These are phyloP conservation scores for Theonella swinhoei DNA, from an alignment of 37 sponge, comb jelly and placozoan species.

Conservation along the genomic window DNA sequence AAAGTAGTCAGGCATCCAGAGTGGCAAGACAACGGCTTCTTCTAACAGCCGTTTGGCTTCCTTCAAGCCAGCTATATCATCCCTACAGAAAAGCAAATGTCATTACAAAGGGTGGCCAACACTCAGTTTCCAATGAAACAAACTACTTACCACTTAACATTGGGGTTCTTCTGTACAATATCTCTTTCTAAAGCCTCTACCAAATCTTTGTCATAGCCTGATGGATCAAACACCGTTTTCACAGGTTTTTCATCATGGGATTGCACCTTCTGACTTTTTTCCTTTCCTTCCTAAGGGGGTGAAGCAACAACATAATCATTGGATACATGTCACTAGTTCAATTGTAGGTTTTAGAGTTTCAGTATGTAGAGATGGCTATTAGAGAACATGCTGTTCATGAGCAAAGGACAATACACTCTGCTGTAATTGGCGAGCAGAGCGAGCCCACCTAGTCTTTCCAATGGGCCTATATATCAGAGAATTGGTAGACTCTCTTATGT, in stretches of 20 bases:
- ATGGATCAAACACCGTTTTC: constrained; percentile 71
- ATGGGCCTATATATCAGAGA: no score
- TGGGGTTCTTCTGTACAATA: constrained; percentile 88
- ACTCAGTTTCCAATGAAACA: background rate
- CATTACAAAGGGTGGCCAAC: no score
- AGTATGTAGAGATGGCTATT: no score
- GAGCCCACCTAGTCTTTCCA: no score
- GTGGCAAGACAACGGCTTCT: constrained; percentile 97
- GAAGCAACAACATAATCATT: no score
- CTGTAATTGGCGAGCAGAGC: no score
- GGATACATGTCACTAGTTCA: no score
- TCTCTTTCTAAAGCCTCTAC: constrained; percentile 94
- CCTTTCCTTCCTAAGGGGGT: constrained; percentile 10
- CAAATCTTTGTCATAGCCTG: constrained; percentile 94
- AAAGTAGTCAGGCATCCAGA: constrained; percentile 98
- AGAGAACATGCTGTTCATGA: no score
- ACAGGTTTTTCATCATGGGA: constrained; percentile 86
- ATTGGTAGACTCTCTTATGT: no score
- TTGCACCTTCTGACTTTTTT: constrained; percentile 4
- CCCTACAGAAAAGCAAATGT: constrained; percentile 41
- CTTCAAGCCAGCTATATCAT: constrained; percentile 91
- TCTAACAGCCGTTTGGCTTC: constrained; percentile 96
- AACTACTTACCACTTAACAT: constrained; percentile 85
- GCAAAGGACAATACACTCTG: no score
- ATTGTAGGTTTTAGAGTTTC: background rate